phyloP scores from a whole-genome alignment of 2,888 invertebrate genomes.

The Rhingia campestris region DNA sequence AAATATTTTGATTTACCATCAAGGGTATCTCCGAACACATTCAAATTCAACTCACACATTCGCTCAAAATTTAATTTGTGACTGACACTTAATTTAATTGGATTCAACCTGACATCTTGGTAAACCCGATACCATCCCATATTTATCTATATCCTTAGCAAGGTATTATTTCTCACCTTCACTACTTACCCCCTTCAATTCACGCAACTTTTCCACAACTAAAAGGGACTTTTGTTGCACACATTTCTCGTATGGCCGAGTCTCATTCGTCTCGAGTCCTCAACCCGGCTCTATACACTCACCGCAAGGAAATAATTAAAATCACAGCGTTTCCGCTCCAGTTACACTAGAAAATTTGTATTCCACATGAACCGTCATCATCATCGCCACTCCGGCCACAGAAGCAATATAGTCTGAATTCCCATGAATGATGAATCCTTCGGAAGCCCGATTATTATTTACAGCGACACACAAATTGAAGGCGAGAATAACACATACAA shows the following conservation, averaged over 20 bases:
- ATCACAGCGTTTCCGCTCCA: constrained; percentile 68
- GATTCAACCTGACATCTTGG: not conserved
- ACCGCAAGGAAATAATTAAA: constrained; percentile 70
- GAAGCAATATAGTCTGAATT: constrained; percentile 22
- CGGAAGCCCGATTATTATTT: constrained; percentile 48
- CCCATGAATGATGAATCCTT: constrained; percentile 21
- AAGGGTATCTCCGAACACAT: not conserved
- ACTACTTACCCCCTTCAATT: constrained; percentile 4
- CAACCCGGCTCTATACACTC: constrained; percentile 28
- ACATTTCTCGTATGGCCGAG: not conserved
- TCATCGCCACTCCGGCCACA: constrained; percentile 11
- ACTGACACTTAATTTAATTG: constrained; percentile 12
- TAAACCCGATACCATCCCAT: not conserved
- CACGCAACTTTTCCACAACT: constrained; percentile 28
- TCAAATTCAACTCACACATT: not conserved
- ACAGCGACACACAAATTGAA: constrained; percentile 49
- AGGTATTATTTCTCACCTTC: constrained; percentile 34
- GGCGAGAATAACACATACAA: constrained; percentile 6
- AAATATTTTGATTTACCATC: not conserved
- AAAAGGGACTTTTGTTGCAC: constrained; percentile 29
- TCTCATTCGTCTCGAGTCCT: not conserved
- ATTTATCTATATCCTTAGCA: not conserved
- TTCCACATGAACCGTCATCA: constrained; percentile 40
- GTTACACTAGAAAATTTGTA: constrained; percentile 54
- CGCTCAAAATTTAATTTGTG: not conserved